Conservation (phyloP, 2,888 invertebrate species). For the Dryomyza anilis region DNA sequence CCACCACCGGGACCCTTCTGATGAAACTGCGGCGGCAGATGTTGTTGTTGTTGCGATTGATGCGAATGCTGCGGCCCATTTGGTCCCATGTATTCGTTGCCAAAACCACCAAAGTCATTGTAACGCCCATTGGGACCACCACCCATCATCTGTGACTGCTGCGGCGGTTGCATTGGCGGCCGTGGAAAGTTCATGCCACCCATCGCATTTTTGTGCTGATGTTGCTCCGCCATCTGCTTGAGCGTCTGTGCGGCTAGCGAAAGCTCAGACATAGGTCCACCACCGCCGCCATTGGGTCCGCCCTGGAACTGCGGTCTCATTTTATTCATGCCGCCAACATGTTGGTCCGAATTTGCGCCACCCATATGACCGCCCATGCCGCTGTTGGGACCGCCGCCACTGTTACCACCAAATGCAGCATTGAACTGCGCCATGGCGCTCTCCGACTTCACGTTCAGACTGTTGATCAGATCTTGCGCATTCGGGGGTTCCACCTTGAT, state of each 20-base stretch:
- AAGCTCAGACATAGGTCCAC: constrained; percentile 68
- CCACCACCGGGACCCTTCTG: constrained; percentile 36
- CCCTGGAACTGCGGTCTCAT: constrained; percentile 53
- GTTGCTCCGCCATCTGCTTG: constrained; percentile 97
- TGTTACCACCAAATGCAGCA: constrained; percentile 49
- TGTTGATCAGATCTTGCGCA: constrained; percentile 59
- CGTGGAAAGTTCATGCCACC: constrained; percentile 68
- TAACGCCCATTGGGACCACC: constrained; percentile 63
- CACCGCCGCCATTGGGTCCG: constrained; percentile 55
- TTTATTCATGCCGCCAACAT: constrained; percentile 45
- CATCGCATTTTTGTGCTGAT: constrained; percentile 82
- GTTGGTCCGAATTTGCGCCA: constrained; percentile 32
- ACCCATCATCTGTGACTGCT: constrained; percentile 61
- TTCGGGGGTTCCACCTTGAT: constrained; percentile 60
- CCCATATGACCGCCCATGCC: constrained; percentile 36
- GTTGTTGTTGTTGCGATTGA: constrained; percentile 51
- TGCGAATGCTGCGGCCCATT: constrained; percentile 49
- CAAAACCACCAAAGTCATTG: constrained; percentile 66
- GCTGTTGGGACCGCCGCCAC: constrained; percentile 36
- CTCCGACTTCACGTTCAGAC: constrained; percentile 59
- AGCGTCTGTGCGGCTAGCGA: constrained; percentile 94
- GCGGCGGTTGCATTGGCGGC: constrained; percentile 61
- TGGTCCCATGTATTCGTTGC: constrained; percentile 62
- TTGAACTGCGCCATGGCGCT: constrained; percentile 57
- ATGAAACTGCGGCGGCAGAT: constrained; percentile 54